Evolutionary conservation across 64 coral and sea anemone species (phyloP), one percentile per base, ranked within the genome.

Genomic region (Actinia tenebrosa): DNA sequence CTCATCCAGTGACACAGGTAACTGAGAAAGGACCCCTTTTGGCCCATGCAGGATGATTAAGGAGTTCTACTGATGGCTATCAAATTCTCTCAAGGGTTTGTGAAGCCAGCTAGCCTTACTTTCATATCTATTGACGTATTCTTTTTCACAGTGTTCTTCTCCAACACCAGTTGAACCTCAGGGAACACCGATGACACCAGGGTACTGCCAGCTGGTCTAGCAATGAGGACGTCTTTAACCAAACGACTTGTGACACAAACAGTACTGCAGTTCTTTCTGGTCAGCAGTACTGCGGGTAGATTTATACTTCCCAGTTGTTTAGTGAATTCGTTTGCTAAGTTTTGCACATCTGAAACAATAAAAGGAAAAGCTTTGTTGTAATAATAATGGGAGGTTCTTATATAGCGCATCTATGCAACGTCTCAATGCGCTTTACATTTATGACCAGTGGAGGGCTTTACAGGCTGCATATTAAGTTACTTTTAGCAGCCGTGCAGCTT

Each of bases 221-320:
- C 79, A 47, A 16, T 22, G 8, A 81, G n/a, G 7, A 16, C 13
- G 6, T 81, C 79, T 45, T 44, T 50, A 16, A 81, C 45, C 50
- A 81, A 81, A 81, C 79, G 79, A 50, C 16, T 53, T 23, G 50
- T 53, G 22, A 81, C 79, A 50, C 79, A 81, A 20, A 81, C 79
- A 3, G 22, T 81, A 47, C 79, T 23, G 9, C 16, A 45, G 46
- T 37, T 50, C 17, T 81, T 44, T 53, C 45, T 81, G 43, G 43
- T 81, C 79, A 81, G 22, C 43, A 45, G 50, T 7, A 81, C 50
- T 37, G 79, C 43, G 53, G 79, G 79, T 22, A 81, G 50, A 22
- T 81, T 22, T 37, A 81, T 81, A 5, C 14, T 11, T 50, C 46
- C 27, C 46, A 53, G 45, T 22, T 37, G 50, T 16, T 20, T 10